phyloP scores from a whole-genome alignment of 1,140 invertebrate genomes.

The Drosophila serrata region DNA sequence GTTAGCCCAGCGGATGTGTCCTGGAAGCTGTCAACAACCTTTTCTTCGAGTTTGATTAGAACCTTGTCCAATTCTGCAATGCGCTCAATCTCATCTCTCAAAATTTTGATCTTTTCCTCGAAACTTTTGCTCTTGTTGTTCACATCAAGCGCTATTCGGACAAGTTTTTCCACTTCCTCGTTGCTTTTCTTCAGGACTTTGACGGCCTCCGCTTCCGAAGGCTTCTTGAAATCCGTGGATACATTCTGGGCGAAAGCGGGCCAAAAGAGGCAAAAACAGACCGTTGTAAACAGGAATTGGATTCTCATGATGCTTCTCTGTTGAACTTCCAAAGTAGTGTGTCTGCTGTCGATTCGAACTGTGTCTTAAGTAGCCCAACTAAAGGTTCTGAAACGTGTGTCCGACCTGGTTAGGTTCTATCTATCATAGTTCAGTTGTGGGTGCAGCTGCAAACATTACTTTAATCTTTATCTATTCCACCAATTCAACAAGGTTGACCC shows the following conservation, averaged over 20 bases:
- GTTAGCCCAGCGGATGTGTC: conserved; percentile 19
- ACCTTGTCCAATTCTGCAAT: conserved; percentile 40
- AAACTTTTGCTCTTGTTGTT: conserved; percentile 48
- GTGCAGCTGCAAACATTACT: conserved; percentile 24
- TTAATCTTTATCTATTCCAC: conserved; percentile 11
- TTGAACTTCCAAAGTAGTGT: neutral
- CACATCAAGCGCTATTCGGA: conserved; percentile 5
- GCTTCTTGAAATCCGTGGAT: neutral
- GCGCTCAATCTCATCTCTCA: conserved; percentile 33
- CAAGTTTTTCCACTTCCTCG: conserved; percentile 11
- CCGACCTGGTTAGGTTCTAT: conserved; percentile 25
- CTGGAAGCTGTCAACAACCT: conserved; percentile 31
- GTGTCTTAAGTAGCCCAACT: conserved; percentile 37
- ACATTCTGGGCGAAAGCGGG: conserved; percentile 8
- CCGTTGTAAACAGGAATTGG: conserved; percentile 10
- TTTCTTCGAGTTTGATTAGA: conserved; percentile 36
- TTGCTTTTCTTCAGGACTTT: conserved; percentile 25
- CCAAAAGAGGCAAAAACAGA: conserved; percentile 18
- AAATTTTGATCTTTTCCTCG: conserved; percentile 47
- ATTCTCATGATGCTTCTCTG: conserved; percentile 33
- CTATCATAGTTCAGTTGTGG: neutral
- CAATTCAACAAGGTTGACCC: neutral
- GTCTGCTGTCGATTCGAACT: neutral
- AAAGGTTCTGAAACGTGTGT: conserved; percentile 17
- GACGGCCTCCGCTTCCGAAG: neutral